Base-by-base conservation (phyloP, 2,113 vertebrate genomes). In the Rutilus rutilus region DNA sequence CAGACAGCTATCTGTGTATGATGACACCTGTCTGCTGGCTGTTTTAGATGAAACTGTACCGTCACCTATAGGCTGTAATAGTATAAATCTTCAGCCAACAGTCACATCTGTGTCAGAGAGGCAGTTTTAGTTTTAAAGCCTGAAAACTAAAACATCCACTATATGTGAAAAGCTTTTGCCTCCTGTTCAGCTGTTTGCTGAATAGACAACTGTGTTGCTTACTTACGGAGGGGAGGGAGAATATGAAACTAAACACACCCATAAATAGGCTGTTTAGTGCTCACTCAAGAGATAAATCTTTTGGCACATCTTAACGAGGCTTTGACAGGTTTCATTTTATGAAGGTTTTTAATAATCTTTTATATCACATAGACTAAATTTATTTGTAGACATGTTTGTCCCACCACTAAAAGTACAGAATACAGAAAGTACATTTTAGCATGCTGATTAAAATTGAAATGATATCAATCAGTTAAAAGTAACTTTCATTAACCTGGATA, bases 171-270 rank as follows among this genome's bases (percentile, higher is more conserved):
- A 19, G 33, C 45, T 30, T 6, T 82, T 54, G 10, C n/a, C 12
- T 30, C 19, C 9, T 6, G 21, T 30, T 33, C 4, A 25, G 67
- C 54, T 36, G 33, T 42, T 36, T 30, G 50, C n/a, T 42, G 30
- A 54, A 33, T 62, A 39, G 84, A 21, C 75, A 79, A 47, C 64
- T 71, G 81, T 84, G 73, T 87, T 23, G 50, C 25, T 45, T 75
- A 25, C n/a, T 11, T 75, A 75, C 8, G 11, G 4, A 21, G n/a
- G 5, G 39, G 11, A 39, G 57, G 45, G 54, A 39, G 25, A 17
- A 23, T 39, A 65, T 75, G 15, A 47, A 71, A 73, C n/a, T 25
- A 67, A 87, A 80, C 14, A 67, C 45, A 86, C 33, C 65, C 36
- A 77, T 42, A 11, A 15, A 39, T 15, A 27, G 50, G 52, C 81